These are phyloP conservation scores for Lampris megalopsis DNA, from an alignment of 2,113 vertebrate genomes.

Conservation along the genomic window DNA sequence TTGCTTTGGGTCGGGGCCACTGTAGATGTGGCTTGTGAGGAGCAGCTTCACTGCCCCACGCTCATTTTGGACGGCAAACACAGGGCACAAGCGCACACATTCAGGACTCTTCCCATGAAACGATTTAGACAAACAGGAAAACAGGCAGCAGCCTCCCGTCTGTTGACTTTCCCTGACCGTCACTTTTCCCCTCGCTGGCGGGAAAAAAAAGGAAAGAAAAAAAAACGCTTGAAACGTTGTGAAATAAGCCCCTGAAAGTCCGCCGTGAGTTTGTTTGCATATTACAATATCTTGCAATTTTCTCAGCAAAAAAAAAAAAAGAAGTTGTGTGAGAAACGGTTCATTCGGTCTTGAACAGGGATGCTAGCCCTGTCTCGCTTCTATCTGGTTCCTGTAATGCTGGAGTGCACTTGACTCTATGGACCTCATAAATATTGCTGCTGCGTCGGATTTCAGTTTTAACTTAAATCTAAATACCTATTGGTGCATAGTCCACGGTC, in stretches of 20 bases:
- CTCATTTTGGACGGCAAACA: conserved; percentile 79
- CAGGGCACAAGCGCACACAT: conserved; percentile 76
- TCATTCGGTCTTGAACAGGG: conserved; percentile 28
- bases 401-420: conserved; percentile 38
- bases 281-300: conserved; percentile 29
- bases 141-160: conserved; percentile 63
- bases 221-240: conserved; percentile 52
- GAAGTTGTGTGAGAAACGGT: conserved; percentile 27
- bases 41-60: conserved; percentile 61
- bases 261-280: conserved; percentile 46
- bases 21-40: conserved; percentile 67
- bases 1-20: conserved; percentile 72
- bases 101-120: conserved; percentile 71
- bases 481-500: conserved; percentile 60
- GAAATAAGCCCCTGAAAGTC: conserved; percentile 56
- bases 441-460: conserved; percentile 11
- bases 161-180: conserved; percentile 75
- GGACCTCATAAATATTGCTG: conserved; percentile 20
- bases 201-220: conserved; percentile 33
- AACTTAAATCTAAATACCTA: conserved; percentile 34
- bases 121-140: conserved; percentile 73
- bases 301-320: conserved; percentile 42
- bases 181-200: conserved; percentile 60
- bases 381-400: conserved; percentile 10
- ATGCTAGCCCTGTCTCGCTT: background rate